Evolutionary conservation across 2,797 vertebrate species (phyloP), one percentile per base, ranked within the genome.

Genomic region (Schizothorax lantsangensis): DNA sequence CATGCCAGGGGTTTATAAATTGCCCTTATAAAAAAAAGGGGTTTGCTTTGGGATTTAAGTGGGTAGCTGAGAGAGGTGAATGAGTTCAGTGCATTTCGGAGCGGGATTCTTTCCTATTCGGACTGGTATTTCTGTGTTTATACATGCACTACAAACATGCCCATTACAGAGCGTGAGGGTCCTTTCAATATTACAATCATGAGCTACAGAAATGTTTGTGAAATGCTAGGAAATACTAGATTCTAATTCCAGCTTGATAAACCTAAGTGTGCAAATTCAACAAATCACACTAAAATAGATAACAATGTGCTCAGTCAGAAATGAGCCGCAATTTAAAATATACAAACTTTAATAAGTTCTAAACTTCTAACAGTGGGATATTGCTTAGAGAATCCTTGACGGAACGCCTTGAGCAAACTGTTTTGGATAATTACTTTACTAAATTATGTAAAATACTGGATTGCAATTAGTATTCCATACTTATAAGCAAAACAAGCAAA

Each of bases 1-100:
- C 87, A 88, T 86, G 88, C 87, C 89, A 89, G 73, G 78, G 85
- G 81, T 90, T 92, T 91, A 89, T 91, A 91, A 91, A 89, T 87
- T 86, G 84, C 81, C 68, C 82, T 82, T 78, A 89, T 83, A n/a
- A 88, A 89, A 87, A 84, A 78, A 43, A 38, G 59, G 69, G 72
- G 86, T 80, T 88, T 83, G 88, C 86, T 78, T 66, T 81, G 79
- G 88, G 88, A 88, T 90, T 90, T 81, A 40, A 66, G 52, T 68
- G 73, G 84, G 72, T 75, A 86, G 89, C 87, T 85, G 83, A 82
- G 79, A 86, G 90, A 86, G 91, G 90, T 91, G 88, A 92, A 83
- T 80, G 89, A 88, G 90, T 92, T 90, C 91, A 91, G 21, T 74
- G 23, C 21, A 77, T 71, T 87, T 85, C 69, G 78, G 52, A 81